These are phyloP conservation scores for Ditula angustiorana DNA, from an alignment of 2,888 invertebrate genomes.

Conservation along the genomic window DNA sequence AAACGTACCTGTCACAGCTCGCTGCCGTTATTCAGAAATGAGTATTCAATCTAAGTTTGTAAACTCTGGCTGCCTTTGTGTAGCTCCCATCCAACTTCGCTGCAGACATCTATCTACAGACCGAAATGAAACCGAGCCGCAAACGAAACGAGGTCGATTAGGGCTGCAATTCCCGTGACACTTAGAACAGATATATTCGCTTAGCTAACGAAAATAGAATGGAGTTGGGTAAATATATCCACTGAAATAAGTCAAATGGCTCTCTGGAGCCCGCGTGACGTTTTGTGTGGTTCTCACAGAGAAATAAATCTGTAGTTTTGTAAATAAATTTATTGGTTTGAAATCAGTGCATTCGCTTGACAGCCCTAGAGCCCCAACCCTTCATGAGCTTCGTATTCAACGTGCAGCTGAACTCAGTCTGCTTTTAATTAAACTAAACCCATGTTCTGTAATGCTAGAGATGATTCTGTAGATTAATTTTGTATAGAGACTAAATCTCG, in stretches of 20 bases:
- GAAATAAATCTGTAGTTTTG: conserved; percentile 16
- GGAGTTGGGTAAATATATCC: conserved; percentile 34
- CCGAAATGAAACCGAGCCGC: conserved; percentile 38
- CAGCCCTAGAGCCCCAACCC: conserved; percentile 48
- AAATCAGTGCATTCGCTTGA: conserved; percentile 20
- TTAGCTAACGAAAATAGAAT: conserved; percentile 38
- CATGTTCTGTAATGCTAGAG: conserved; percentile 41
- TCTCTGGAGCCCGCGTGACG: conserved; percentile 30
- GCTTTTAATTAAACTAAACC: conserved; percentile 66
- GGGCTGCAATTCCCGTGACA: conserved; percentile 39
- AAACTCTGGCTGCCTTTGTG: conserved; percentile 43
- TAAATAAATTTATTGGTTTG: background rate
- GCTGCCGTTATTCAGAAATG: conserved; percentile 38
- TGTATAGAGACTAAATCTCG: background rate
- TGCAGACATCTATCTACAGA: conserved; percentile 26
- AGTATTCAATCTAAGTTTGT: conserved; percentile 48
- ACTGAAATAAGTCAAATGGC: conserved; percentile 38
- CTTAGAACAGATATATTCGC: conserved; percentile 34
- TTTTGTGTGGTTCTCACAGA: conserved; percentile 2
- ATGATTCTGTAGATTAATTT: conserved; percentile 15
- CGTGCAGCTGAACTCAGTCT: conserved; percentile 53
- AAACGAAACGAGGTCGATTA: conserved; percentile 39
- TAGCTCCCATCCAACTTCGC: conserved; percentile 34
- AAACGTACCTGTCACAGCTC: conserved; percentile 34
- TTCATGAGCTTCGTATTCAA: conserved; percentile 47